phyloP scores from a whole-genome alignment of 1,140 invertebrate genomes.

The Gryllus bimaculatus region DNA sequence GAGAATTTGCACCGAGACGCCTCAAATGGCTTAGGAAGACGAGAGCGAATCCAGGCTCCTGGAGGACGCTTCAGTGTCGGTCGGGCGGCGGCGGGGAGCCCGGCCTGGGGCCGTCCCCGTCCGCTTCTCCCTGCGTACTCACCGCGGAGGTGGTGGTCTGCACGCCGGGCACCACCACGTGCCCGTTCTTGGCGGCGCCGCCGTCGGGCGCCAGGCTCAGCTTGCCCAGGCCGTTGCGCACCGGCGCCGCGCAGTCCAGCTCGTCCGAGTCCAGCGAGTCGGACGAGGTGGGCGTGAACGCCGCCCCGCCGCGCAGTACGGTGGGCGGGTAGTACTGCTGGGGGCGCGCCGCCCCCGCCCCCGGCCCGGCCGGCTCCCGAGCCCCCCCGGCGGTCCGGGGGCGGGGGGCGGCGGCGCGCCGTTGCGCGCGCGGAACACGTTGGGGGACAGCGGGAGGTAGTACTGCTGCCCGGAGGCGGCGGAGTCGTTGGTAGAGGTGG shows the following conservation, averaged over 20 bases:
- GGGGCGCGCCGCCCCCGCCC: neutral
- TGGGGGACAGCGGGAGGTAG: slow-evolving; percentile 10
- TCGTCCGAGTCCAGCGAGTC: slow-evolving; percentile 16
- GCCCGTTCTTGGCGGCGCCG: slow-evolving; percentile 1
- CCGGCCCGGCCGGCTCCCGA: no score
- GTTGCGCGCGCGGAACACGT: neutral
- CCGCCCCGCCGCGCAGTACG: slow-evolving; percentile 19
- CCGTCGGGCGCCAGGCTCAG: neutral
- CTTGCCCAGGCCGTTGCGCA: slow-evolving; percentile 14
- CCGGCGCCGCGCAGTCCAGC: slow-evolving; percentile 12
- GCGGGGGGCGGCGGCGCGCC: neutral
- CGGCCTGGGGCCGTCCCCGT: no score
- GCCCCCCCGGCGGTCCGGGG: no score
- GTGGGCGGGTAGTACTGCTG: slow-evolving; percentile 13
- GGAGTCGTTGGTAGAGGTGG: neutral
- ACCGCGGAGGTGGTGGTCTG: slow-evolving; percentile 21
- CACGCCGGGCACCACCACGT: slow-evolving; percentile 12
- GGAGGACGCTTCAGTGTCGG: no score
- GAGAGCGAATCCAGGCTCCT: no score
- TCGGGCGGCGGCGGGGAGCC: no score
- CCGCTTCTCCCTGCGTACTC: no score
- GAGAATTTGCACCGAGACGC: no score
- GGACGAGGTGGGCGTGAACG: slow-evolving; percentile 16
- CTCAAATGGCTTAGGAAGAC: no score
- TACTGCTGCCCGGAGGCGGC: neutral